Evolutionary conservation across 2,797 vertebrate species (phyloP).

Genomic region (Carduelis carduelis): DNA sequence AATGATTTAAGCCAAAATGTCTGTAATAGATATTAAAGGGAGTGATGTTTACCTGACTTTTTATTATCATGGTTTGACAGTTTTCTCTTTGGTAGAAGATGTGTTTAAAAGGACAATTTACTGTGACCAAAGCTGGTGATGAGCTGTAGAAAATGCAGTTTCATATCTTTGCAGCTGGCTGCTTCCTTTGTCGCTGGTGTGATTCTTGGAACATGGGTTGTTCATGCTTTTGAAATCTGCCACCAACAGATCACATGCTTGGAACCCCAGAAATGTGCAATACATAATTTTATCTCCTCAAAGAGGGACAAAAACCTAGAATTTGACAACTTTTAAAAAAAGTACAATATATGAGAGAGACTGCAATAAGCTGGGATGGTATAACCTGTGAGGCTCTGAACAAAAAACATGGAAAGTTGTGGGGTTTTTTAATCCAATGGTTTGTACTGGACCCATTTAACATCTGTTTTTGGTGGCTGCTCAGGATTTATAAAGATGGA

Average conservation of each 20-base stretch:
- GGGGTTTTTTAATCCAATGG: accelerated
- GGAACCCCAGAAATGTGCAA: neutral
- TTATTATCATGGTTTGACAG: neutral
- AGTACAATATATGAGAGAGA: neutral
- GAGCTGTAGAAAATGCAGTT: neutral
- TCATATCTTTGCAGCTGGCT: neutral
- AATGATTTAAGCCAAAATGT: neutral
- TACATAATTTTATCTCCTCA: neutral
- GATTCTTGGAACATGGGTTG: neutral
- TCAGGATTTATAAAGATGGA: neutral
- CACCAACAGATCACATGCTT: neutral
- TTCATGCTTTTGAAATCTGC: neutral
- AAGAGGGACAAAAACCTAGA: accelerated
- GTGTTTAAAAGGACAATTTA: neutral
- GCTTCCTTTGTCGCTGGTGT: neutral
- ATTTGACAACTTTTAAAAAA: neutral
- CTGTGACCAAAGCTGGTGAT: neutral
- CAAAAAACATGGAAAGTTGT: neutral
- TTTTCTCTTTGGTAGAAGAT: neutral
- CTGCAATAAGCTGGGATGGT: neutral
- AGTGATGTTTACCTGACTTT: neutral
- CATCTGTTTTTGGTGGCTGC: neutral
- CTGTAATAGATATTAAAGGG: neutral
- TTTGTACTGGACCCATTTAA: neutral
- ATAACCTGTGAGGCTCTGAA: neutral